Evolutionary conservation across 1,140 invertebrate species (phyloP), one percentile per base, ranked within the genome.

Genomic region (Tetramorium parvispinum): DNA sequence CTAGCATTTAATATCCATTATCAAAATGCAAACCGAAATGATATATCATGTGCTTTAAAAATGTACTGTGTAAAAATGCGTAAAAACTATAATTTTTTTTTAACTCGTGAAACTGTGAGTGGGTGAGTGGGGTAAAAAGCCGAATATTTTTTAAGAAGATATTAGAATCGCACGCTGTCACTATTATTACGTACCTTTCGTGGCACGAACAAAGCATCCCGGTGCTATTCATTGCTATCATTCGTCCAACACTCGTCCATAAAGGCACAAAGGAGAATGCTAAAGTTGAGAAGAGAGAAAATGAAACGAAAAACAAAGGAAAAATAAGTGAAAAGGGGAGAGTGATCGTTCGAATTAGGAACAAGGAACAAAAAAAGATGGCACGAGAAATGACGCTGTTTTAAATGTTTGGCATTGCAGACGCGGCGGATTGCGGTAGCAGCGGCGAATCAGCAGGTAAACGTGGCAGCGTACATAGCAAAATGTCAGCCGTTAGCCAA

Each of bases 321-420:
- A 65, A 78, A 78, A n/a, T 73, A 4, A n/a, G 57, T 8, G 55
- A 6, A 24, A 65, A 57, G 86, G 68, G 73, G 37, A 88, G 46
- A 78, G 10, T 11, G 32, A 53, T 87, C 27, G 18, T 61, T 73
- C 21, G 5, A 77, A 24, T 82, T 77, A 85, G 49, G 66, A 75
- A 76, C 82, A 85, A 68, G 18, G 43, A 55, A 32, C 32, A 73
- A 89, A 85, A 77, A 65, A 61, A 79, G 77, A 73, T 89, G 65
- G 83, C 61, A 81, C 57, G 51, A 46, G 68, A 91, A 93, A 93
- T 93, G 91, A 93, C 91, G 88, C 85, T 88, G 79, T 93, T 91
- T 93, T 93, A 91, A 91, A 94, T 93, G 90, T 93, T 95, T 95
- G 94, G 88, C 93, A 94, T 95, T 95, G 91, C 94, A 95, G 94